A percentile compares a stretch with the other conserved stretches of the same genome.
phyloP scores from a whole-genome alignment of 2,113 vertebrate genomes.

The Microcebus jonahi region DNA sequence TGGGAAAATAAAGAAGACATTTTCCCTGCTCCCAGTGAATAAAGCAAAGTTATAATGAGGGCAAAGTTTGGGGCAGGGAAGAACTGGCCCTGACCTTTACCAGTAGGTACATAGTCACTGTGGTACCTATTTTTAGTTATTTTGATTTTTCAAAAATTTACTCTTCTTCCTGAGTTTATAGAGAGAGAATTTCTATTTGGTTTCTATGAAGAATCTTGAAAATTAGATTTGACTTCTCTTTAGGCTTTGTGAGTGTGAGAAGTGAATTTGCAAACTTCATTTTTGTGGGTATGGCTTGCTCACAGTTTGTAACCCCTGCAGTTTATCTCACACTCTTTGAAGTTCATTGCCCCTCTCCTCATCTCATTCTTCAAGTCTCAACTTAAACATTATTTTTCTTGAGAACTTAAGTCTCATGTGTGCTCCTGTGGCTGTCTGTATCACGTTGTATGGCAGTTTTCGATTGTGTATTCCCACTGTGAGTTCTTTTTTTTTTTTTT shows the following conservation, averaged over 20 bases:
- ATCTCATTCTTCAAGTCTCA: background rate
- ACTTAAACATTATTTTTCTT: background rate
- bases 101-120: background rate
- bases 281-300: background rate
- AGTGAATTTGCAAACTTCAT: background rate
- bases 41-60: background rate
- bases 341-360: background rate
- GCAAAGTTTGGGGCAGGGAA: background rate
- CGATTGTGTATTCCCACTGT: background rate
- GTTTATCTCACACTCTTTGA: background rate
- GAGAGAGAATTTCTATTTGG: constrained; percentile 17
- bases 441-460: background rate
- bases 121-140: background rate
- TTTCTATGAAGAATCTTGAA: constrained; percentile 18
- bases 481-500: no score
- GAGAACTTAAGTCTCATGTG: background rate
- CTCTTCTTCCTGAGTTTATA: background rate
- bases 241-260: background rate
- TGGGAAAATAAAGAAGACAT: background rate
- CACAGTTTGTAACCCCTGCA: background rate
- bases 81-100: background rate
- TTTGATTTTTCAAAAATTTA: constrained; percentile 32
- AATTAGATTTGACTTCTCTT: constrained; percentile 31
- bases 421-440: background rate
- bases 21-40: background rate